phyloP scores from a whole-genome alignment of 1,140 invertebrate species.

The Diabrotica undecimpunctata region DNA sequence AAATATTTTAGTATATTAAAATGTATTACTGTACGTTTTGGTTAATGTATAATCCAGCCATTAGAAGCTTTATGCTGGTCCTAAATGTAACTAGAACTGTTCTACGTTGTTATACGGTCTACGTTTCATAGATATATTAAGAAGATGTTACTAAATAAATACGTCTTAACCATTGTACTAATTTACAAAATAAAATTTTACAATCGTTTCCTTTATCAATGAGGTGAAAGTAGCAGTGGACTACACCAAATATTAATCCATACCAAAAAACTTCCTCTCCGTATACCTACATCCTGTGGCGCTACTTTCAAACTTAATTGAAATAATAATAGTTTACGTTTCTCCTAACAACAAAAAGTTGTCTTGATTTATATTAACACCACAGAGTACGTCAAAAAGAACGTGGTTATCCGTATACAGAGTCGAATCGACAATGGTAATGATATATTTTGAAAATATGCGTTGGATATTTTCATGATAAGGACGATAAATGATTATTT shows the following conservation, averaged over 20 bases:
- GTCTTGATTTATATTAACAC: slow-evolving; percentile 15
- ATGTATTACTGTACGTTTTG: too few relatives aligned
- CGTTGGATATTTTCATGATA: too few relatives aligned
- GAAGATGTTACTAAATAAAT: too few relatives aligned
- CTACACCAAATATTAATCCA: slow-evolving; percentile 9
- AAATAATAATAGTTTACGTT: slow-evolving; percentile 28
- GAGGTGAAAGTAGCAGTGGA: slow-evolving; percentile 8
- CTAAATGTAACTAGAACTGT: too few relatives aligned
- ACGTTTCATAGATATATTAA: too few relatives aligned
- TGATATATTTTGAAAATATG: not conserved
- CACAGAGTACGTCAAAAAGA: slow-evolving; percentile 9
- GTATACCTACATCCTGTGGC: slow-evolving; percentile 19
- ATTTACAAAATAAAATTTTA: too few relatives aligned
- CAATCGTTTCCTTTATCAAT: too few relatives aligned
- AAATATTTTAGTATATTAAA: too few relatives aligned
- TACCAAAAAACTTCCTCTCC: slow-evolving; percentile 11
- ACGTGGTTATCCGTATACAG: not conserved
- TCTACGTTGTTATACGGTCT: too few relatives aligned
- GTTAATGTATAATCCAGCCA: too few relatives aligned
- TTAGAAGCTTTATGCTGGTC: too few relatives aligned
- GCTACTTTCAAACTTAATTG: slow-evolving; percentile 25
- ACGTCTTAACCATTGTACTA: too few relatives aligned
- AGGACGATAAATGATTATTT: not conserved
- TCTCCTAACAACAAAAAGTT: slow-evolving; percentile 15
- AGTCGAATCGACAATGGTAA: not conserved